These are phyloP conservation scores for Tethya wilhelma DNA, from an alignment of 37 sponge, comb jelly and placozoan genomes.

Conservation along the genomic window DNA sequence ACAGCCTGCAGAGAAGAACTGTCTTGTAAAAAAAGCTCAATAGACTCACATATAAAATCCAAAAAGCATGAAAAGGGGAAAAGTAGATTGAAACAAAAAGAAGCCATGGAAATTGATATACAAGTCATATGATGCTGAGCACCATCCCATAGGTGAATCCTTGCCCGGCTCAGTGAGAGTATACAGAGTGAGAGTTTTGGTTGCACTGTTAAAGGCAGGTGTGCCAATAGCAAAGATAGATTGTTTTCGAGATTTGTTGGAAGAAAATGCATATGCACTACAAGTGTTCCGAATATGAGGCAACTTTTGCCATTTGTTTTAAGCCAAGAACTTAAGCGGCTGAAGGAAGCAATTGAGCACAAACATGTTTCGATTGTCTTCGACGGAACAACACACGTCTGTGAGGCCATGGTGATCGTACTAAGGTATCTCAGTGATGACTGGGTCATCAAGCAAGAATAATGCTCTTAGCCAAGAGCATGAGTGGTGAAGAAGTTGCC, in stretches of 20 bases:
- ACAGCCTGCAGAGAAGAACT: conserved; percentile 26
- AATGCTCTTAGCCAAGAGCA: neutral
- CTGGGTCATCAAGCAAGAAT: neutral
- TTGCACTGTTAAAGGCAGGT: conserved; percentile 27
- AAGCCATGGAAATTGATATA: conserved; percentile 33
- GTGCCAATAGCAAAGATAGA: conserved; percentile 17
- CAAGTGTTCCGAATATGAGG: neutral
- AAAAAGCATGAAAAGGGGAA: conserved; percentile 14
- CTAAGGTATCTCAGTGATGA: neutral
- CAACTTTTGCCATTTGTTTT: conserved; percentile 31
- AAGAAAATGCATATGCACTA: conserved; percentile 12
- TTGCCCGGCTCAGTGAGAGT: conserved; percentile 21
- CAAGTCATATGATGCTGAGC: neutral
- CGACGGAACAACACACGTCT: conserved; percentile 32
- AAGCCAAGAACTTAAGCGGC: conserved; percentile 9
- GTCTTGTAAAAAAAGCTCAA: conserved; percentile 19
- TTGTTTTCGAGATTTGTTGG: conserved; percentile 7
- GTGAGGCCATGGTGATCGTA: conserved; percentile 10
- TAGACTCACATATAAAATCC: conserved; percentile 15
- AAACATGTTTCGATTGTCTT: conserved; percentile 1
- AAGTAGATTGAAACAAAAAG: conserved; percentile 6
- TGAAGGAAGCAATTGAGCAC: neutral
- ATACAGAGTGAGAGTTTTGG: conserved; percentile 30
- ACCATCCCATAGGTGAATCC: conserved; percentile 34
- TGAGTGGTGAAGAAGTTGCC: conserved; percentile 6